Percentiles rank a stretch among this genome's conserved stretches.
Evolutionary conservation across 2,797 vertebrate genomes (phyloP).

Genomic region (Buceros bicornis): DNA sequence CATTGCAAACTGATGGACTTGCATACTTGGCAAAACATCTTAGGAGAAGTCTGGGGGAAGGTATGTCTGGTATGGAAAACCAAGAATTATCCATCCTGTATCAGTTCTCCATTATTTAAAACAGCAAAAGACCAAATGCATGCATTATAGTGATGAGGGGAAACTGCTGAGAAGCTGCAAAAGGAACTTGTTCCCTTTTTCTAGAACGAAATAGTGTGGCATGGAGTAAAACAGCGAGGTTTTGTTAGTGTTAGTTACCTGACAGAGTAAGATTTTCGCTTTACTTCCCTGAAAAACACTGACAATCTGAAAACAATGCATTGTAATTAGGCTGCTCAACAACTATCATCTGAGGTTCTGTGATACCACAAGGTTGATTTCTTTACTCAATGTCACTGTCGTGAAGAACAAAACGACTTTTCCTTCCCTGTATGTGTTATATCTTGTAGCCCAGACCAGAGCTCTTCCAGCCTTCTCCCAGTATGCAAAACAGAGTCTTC

Average conservation of each 20-base stretch:
- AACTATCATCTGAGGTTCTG: not conserved
- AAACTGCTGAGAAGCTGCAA: not conserved
- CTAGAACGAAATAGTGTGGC: not conserved
- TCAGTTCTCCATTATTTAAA: not conserved
- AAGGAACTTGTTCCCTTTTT: not conserved
- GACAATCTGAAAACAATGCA: not conserved
- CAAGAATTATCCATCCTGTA: not conserved
- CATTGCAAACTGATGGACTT: not conserved
- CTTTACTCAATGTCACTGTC: not conserved
- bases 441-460: not conserved
- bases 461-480: not conserved
- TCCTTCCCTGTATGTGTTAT: not conserved
- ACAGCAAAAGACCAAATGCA: not conserved
- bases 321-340: not conserved
- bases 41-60: not conserved
- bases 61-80: not conserved
- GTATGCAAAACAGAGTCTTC: not conserved
- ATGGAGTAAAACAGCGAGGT: not conserved
- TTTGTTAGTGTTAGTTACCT: not conserved
- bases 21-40: not conserved
- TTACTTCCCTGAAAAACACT: not conserved
- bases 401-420: not conserved
- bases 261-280: not conserved
- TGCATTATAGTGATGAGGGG: not conserved
- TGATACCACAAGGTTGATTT: not conserved